A percentile compares a stretch with the other conserved stretches of the same genome.
phyloP scores from a whole-genome alignment of 1,140 invertebrate genomes.

The Caenorhabditis brenneri region DNA sequence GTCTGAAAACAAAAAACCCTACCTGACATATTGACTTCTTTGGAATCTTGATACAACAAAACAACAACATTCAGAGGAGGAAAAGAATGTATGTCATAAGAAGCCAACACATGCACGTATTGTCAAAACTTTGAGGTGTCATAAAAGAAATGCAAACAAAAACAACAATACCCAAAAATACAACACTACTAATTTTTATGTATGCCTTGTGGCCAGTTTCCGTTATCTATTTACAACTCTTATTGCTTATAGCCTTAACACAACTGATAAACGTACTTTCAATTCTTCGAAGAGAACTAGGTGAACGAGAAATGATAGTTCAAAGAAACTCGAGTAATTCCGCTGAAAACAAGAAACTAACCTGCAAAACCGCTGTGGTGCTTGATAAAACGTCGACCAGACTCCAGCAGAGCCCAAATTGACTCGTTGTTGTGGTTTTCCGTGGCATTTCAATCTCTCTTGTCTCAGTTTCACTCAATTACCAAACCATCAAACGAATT shows the following conservation, averaged over 20 bases:
- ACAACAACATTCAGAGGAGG: neutral
- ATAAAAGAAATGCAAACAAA: conserved; percentile 17
- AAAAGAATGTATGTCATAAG: neutral
- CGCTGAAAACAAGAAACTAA: neutral
- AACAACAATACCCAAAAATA: conserved; percentile 23
- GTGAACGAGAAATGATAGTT: neutral
- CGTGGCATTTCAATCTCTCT: neutral
- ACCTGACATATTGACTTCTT: neutral
- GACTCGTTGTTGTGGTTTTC: neutral
- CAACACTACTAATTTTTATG: neutral
- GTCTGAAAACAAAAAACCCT: neutral
- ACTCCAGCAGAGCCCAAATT: neutral
- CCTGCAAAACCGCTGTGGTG: neutral
- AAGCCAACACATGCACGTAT: too few species aligned
- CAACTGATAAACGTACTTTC: conserved; percentile 19
- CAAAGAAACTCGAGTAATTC: too few species aligned
- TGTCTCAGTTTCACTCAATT: neutral
- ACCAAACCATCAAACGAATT: neutral
- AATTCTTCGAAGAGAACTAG: neutral
- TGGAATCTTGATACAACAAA: neutral
- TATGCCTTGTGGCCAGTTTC: neutral
- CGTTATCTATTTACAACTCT: conserved; percentile 5
- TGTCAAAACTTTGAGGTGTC: neutral
- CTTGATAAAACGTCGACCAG: conserved; percentile 18
- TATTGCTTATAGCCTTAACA: conserved; percentile 30